Evolutionary conservation across 92 coral and sea anemone species (phyloP).

Genomic region (Siderastrea radians): DNA sequence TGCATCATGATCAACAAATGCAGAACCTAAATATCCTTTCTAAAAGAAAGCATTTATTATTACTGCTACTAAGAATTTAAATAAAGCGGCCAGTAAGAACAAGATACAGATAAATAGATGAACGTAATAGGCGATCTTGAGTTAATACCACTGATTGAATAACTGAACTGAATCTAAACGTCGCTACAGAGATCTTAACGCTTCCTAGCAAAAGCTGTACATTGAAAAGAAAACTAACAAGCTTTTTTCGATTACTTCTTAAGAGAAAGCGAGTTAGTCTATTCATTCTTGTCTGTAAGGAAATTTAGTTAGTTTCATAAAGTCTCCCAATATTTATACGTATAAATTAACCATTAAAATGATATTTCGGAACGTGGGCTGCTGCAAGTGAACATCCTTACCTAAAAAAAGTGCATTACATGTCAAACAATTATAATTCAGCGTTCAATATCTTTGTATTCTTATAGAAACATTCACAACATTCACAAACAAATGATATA

Average conservation of each 20-base stretch:
- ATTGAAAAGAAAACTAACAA: background rate
- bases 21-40: conserved; percentile 13
- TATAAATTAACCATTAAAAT: background rate
- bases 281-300: background rate
- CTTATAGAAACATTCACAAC: background rate
- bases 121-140: background rate
- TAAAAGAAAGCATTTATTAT: background rate
- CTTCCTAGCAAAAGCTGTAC: background rate
- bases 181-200: background rate
- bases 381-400: conserved; percentile 2
- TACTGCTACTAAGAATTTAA: background rate
- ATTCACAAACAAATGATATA: background rate
- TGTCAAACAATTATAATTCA: background rate
- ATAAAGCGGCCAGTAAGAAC: background rate
- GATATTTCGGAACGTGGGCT: background rate
- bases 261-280: no score
- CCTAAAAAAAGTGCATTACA: background rate
- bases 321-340: background rate
- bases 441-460: background rate
- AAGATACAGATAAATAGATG: background rate
- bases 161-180: no score
- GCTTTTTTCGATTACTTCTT: background rate
- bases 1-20: background rate
- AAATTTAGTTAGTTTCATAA: background rate
- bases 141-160: no score